These are phyloP conservation scores for Streptopelia turtur DNA, from an alignment of 2,797 vertebrate genomes.

Conservation along the genomic window DNA sequence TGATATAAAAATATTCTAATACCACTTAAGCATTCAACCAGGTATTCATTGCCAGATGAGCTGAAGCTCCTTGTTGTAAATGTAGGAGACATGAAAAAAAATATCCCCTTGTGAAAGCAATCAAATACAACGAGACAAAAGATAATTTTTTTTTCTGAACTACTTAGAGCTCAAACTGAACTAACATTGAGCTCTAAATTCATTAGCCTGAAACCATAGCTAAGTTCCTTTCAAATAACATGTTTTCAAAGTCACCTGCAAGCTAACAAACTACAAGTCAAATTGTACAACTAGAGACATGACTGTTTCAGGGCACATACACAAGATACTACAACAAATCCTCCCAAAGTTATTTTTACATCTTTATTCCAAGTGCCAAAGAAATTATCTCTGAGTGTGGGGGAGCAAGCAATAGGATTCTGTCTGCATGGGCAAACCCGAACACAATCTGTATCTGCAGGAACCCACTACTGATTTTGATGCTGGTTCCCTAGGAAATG, in stretches of 20 bases:
- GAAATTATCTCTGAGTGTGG: background rate
- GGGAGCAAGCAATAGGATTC: background rate
- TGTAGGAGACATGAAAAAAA: background rate
- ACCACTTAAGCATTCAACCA: background rate
- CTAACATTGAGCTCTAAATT: background rate
- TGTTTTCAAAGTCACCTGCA: background rate
- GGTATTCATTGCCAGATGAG: background rate
- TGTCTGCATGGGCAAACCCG: background rate
- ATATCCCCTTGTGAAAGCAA: background rate
- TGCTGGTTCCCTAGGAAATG: background rate
- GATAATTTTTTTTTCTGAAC: background rate
- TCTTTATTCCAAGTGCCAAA: background rate
- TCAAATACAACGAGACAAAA: background rate
- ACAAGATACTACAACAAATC: background rate
- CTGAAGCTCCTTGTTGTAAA: background rate
- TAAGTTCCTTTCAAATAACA: background rate
- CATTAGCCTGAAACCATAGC: background rate
- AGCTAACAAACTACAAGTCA: background rate
- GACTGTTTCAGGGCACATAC: background rate
- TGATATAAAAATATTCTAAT: background rate
- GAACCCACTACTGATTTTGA: background rate
- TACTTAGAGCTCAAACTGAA: background rate
- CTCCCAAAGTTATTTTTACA: background rate
- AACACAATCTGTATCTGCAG: background rate
- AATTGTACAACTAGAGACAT: background rate